These are phyloP conservation scores for Salminus brasiliensis DNA, from an alignment of 2,113 vertebrate species.

Conservation along the genomic window DNA sequence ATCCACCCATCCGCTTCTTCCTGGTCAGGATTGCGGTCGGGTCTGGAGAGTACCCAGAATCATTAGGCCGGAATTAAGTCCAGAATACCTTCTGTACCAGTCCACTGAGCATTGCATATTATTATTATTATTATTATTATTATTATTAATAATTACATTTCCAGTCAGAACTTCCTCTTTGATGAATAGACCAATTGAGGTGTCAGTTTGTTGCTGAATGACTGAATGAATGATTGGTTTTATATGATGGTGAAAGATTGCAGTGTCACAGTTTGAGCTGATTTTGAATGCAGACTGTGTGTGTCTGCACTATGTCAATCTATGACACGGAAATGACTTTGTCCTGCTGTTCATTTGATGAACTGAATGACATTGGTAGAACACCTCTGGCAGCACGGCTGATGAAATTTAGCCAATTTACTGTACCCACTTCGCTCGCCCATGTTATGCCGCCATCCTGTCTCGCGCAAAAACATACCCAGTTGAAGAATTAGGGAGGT, in stretches of 20 bases:
- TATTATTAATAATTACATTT: too few species aligned
- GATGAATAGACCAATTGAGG: background rate
- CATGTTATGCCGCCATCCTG: background rate
- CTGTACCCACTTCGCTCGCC: background rate
- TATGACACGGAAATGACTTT: background rate
- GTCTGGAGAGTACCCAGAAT: too few species aligned
- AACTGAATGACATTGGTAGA: background rate
- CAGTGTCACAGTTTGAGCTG: background rate
- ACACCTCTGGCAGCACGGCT: slow-evolving; percentile 9
- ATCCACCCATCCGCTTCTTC: too few species aligned
- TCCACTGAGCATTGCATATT: too few species aligned
- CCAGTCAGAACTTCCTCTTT: background rate
- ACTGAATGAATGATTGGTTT: background rate
- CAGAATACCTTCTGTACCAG: too few species aligned
- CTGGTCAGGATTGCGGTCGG: too few species aligned
- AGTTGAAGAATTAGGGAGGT: slow-evolving; percentile 33
- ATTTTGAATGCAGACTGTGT: background rate
- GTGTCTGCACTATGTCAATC: background rate
- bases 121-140: too few species aligned
- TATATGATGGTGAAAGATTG: background rate
- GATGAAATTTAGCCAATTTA: background rate
- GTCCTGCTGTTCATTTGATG: background rate
- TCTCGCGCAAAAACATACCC: slow-evolving; percentile 5
- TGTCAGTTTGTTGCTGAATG: background rate
- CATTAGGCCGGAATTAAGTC: too few species aligned